Percentiles rank a stretch among this genome's conserved stretches.
Conservation (phyloP, 2,113 vertebrate genomes). For the Balaeniceps rex region DNA sequence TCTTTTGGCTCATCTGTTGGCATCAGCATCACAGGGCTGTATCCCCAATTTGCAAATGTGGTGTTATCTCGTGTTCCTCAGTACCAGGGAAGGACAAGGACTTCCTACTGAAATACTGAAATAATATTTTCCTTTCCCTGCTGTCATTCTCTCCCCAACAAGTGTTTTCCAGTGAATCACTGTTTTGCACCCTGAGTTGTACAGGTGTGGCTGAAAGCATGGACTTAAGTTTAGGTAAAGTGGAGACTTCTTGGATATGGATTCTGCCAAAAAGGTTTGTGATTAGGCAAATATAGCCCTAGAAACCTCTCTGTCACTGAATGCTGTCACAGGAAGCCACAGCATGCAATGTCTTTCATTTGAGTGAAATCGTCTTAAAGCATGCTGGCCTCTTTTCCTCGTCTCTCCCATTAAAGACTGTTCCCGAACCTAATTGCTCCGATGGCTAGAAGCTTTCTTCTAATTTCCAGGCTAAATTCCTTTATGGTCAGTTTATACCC, state of each 20-base stretch:
- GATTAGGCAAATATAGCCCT: background rate
- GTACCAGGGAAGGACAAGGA: background rate
- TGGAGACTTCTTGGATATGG: background rate
- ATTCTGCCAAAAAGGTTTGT: background rate
- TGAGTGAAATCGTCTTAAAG: background rate
- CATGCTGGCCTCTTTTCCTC: background rate
- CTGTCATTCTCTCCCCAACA: background rate
- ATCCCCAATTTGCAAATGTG: background rate
- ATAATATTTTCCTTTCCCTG: background rate
- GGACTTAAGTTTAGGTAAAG: background rate
- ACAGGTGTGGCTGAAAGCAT: background rate
- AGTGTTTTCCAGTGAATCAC: background rate
- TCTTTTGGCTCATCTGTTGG: background rate
- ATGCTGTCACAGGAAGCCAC: background rate
- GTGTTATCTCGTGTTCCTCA: background rate
- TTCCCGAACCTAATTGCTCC: background rate
- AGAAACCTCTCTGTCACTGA: background rate
- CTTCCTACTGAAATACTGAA: background rate
- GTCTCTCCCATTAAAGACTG: background rate
- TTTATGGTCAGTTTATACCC: background rate
- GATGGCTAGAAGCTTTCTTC: constrained; percentile 4
- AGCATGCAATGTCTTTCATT: background rate
- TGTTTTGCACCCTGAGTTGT: background rate
- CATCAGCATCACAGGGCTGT: background rate
- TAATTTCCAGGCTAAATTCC: background rate